These are phyloP conservation scores for Punctoribates punctum DNA, from an alignment of 2,888 invertebrate species.

Conservation along the genomic window DNA sequence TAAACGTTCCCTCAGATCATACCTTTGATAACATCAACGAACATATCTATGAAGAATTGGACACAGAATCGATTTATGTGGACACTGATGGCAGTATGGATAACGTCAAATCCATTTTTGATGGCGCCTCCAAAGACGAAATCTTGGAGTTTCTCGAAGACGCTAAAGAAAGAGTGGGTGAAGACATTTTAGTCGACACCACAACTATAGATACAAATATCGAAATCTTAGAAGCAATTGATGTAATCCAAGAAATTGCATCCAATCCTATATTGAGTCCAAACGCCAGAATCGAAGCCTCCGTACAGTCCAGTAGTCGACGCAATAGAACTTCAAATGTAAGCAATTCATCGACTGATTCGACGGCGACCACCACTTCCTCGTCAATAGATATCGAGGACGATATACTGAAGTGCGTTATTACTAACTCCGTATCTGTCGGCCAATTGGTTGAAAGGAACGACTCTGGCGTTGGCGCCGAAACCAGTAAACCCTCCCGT, in stretches of 20 bases:
- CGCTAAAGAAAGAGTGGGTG: constrained; percentile 48
- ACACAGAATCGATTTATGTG: constrained; percentile 30
- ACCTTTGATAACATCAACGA: constrained; percentile 31
- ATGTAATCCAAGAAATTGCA: constrained; percentile 41
- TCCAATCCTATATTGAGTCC: constrained; percentile 35
- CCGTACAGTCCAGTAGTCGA: constrained; percentile 27
- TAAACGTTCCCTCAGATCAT: constrained; percentile 40
- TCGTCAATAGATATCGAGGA: constrained; percentile 40
- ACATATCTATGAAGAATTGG: constrained; percentile 45
- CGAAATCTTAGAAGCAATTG: constrained; percentile 43
- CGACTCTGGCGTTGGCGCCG: constrained; percentile 87
- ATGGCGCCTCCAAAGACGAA: constrained; percentile 69
- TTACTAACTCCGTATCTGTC: constrained; percentile 33
- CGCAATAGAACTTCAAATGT: constrained; percentile 44
- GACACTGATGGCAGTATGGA: constrained; percentile 18
- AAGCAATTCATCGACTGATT: constrained; percentile 44
- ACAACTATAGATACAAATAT: constrained; percentile 43
- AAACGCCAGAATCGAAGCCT: constrained; percentile 41
- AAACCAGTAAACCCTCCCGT: constrained; percentile 80
- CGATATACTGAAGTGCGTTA: constrained; percentile 27
- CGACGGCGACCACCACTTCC: constrained; percentile 43
- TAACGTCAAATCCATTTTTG: constrained; percentile 41
- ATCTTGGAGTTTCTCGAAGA: constrained; percentile 83
- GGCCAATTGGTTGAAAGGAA: constrained; percentile 74
- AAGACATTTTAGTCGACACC: constrained; percentile 38